Base-by-base conservation (phyloP, 2,888 invertebrate genomes). In the Perdita meconis region DNA sequence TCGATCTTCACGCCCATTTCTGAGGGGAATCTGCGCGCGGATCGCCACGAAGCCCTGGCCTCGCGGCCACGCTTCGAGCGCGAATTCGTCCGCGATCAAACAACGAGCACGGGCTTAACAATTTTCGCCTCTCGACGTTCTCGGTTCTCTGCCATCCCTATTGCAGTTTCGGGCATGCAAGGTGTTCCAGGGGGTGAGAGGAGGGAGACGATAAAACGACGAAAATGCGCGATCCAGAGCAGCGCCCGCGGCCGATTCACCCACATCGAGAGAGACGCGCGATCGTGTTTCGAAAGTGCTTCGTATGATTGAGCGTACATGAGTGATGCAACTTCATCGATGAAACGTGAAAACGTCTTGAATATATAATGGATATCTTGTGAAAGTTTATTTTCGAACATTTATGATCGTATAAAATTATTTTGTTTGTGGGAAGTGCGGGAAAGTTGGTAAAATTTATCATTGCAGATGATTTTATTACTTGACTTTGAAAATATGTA, bases 61-160 rank as follows among this genome's bases (percentile, higher is more conserved):
- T 75, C 60, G 67, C 24, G 79, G 81, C 81, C 53, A 67, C 76
- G 82, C 86, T 86, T 22, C 67, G 50, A 85, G 85, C 80, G 60
- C 70, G 80, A 85, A 85, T 87, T 88, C 82, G 82, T 83, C 77
- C 81, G 83, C 84, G 86, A 89, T 89, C 86, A 86, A 87, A 86
- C 84, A 87, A 84, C 82, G 81, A 75, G 68, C 78, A 69, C 65
- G 71, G 59, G 68, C 77, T 87, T 86, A 87, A 88, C 84, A 86
- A 88, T 88, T 88, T 89, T 83, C 81, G 78, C 72, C 74, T 61
- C 67, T 57, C 59, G 60, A 74, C 73, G 73, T 69, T 73, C 55
- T 22, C 40, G 59, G 16, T 16, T 74, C 83, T 64, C 72, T 55
- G 55, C 30, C 64, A 64, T 42, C 51, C 3, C 57, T n/a, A 72